Percentiles rank a stretch among this genome's conserved stretches.
phyloP scores from a whole-genome alignment of 2,797 vertebrate species.

The Coranthus polyacanthus region DNA sequence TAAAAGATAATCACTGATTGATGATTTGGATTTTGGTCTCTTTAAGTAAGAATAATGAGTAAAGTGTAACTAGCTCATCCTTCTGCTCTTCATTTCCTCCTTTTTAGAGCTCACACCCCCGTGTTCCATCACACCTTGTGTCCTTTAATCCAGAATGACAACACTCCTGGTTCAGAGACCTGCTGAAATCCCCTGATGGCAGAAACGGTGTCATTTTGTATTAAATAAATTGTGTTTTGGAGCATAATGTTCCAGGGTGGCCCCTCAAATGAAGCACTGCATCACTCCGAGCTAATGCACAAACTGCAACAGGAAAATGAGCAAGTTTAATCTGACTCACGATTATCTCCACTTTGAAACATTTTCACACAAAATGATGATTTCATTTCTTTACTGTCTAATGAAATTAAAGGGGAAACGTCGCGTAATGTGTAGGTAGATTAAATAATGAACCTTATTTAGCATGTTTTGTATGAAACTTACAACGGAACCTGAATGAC shows the following conservation, averaged over 20 bases:
- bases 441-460: too few species aligned
- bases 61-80: too few species aligned
- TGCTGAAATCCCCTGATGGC: conserved; percentile 70
- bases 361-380: background rate
- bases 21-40: too few species aligned
- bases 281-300: conserved; percentile 39
- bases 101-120: too few species aligned
- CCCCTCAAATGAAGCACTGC: conserved; percentile 51
- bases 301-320: conserved; percentile 11
- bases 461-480: too few species aligned
- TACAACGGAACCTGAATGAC: too few species aligned
- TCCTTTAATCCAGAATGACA: conserved; percentile 72
- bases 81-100: conserved; percentile 1
- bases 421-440: too few species aligned
- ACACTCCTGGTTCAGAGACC: conserved; percentile 62
- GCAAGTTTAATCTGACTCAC: conserved; percentile 8
- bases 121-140: conserved; percentile 61
- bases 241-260: conserved; percentile 73
- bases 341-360: background rate
- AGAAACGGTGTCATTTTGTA: conserved; percentile 67
- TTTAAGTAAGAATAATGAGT: too few species aligned
- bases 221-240: conserved; percentile 77
- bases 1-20: too few species aligned
- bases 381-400: background rate
- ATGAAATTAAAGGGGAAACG: too few species aligned